Conservation (phyloP, 1,140 invertebrate genomes). For the Panulirus ornatus region DNA sequence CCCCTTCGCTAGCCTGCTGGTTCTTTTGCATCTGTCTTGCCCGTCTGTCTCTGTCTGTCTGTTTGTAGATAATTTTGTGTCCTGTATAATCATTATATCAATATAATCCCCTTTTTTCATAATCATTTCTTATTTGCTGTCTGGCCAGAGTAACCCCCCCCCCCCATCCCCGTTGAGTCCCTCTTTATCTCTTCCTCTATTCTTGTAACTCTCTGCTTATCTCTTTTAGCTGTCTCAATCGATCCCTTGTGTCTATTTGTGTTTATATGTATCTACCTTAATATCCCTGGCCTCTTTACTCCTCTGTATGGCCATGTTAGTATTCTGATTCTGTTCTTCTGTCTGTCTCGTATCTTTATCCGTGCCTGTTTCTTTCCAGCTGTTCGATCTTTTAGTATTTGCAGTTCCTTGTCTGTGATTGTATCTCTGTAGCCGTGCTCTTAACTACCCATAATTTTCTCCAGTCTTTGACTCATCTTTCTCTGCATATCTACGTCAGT, state of each 20-base stretch:
- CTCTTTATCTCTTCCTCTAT: neutral
- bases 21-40: neutral
- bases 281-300: neutral
- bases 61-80: neutral
- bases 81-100: neutral
- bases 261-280: neutral
- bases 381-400: no score
- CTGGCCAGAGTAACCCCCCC: no score
- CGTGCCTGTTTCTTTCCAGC: no score
- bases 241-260: neutral
- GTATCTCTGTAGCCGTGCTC: no score
- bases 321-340: no score
- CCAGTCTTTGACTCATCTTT: no score
- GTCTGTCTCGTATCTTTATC: no score
- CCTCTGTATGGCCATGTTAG: no score
- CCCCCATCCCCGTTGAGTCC: neutral
- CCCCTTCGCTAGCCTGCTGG: neutral
- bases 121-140: slow-evolving; percentile 1
- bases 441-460: no score
- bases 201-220: neutral
- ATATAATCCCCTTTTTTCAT: neutral
- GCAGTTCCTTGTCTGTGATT: no score
- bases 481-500: no score
- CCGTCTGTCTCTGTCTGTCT: neutral
- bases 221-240: neutral